Conservation (phyloP, 2,888 invertebrate species). For the Amaurobius ferox region DNA sequence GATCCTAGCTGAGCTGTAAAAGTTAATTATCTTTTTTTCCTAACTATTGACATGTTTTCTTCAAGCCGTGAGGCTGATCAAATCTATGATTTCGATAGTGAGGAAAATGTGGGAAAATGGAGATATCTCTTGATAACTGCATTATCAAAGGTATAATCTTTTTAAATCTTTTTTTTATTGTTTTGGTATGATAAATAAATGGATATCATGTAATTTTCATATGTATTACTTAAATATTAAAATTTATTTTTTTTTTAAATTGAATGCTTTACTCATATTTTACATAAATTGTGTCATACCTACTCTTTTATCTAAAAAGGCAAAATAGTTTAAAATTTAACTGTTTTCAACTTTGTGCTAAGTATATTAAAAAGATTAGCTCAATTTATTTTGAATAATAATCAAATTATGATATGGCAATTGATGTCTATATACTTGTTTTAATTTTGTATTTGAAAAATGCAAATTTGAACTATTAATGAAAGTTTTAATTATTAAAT, state of each 20-base stretch:
- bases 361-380: too few species aligned
- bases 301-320: too few species aligned
- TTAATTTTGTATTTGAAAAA: too few species aligned
- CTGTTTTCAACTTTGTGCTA: too few species aligned
- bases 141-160: slow-evolving; percentile 86
- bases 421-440: too few species aligned
- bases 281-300: neutral
- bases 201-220: too few species aligned
- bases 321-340: too few species aligned
- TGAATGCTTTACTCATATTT: neutral
- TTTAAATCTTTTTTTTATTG: neutral
- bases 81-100: slow-evolving; percentile 72
- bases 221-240: neutral
- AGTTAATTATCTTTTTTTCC: slow-evolving; percentile 1
- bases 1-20: slow-evolving; percentile 60
- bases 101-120: slow-evolving; percentile 83
- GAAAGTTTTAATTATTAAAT: too few species aligned
- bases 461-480: too few species aligned
- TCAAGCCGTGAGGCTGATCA: slow-evolving; percentile 71
- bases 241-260: neutral
- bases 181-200: too few species aligned
- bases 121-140: slow-evolving; percentile 91
- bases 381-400: too few species aligned
- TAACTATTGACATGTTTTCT: slow-evolving; percentile 68
- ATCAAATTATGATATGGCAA: too few species aligned